These are phyloP conservation scores for Pseudoatta argentina DNA, from an alignment of 1,140 invertebrate species.

Conservation along the genomic window DNA sequence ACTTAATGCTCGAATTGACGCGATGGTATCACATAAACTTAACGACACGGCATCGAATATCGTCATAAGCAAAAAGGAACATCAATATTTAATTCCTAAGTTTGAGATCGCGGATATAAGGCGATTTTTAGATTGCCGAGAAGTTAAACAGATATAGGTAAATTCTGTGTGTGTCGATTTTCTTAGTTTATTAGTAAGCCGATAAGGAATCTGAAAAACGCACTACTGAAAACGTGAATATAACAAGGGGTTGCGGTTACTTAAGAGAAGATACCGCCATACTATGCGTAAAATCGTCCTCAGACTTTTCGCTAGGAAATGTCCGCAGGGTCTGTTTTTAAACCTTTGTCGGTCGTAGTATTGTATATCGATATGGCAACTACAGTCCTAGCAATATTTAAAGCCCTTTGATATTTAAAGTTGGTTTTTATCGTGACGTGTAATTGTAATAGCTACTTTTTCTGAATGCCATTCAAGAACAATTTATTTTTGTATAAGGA, in stretches of 20 bases:
- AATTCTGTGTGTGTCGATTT: conserved; percentile 11
- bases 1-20: background rate
- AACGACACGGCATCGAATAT: background rate
- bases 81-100: background rate
- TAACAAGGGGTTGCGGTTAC: conserved; percentile 21
- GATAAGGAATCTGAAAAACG: conserved; percentile 41
- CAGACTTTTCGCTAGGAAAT: background rate
- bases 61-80: background rate
- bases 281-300: background rate
- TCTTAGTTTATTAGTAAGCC: conserved; percentile 58
- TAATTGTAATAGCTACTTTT: background rate
- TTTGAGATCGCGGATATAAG: conserved; percentile 11
- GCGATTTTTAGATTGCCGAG: conserved; percentile 33
- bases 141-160: conserved; percentile 50
- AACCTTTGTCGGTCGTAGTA: background rate
- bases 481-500: conserved; percentile 5
- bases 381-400: background rate
- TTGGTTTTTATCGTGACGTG: conserved; percentile 12
- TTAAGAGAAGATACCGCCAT: background rate
- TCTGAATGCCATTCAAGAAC: background rate
- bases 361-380: background rate
- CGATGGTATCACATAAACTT: background rate
- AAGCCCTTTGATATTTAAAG: background rate
- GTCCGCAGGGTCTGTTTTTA: background rate
- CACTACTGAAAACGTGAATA: conserved; percentile 20